These are phyloP conservation scores for Heliocidaris erythrogramma DNA, from an alignment of 35 echinoderm and acorn worm species.

Conservation along the genomic window DNA sequence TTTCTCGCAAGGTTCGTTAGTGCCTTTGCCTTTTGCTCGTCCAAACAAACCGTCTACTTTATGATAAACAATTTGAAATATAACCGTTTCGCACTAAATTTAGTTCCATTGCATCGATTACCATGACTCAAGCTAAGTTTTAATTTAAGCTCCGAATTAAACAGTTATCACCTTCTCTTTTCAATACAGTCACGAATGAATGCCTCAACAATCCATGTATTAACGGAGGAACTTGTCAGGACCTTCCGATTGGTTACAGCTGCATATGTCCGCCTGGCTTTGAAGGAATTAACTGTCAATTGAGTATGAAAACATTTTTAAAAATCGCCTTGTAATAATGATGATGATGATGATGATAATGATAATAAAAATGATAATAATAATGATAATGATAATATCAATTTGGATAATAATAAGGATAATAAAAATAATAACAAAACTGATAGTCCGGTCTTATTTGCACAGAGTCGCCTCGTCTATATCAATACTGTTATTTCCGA, in stretches of 20 bases:
- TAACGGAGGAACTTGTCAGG: slow-evolving; percentile 49
- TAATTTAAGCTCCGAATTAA: no score
- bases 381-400: neutral
- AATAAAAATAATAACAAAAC: neutral
- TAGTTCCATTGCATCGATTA: no score
- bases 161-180: no score
- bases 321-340: neutral
- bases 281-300: slow-evolving; percentile 41
- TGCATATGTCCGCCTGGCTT: slow-evolving; percentile 35
- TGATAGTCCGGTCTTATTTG: no score
- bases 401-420: neutral
- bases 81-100: no score
- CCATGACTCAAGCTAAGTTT: no score
- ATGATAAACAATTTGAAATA: neutral
- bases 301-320: slow-evolving; percentile 14
- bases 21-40: neutral
- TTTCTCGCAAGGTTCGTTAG: no score
- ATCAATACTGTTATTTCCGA: no score
- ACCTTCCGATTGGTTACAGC: neutral
- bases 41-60: neutral
- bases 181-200: neutral
- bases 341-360: neutral
- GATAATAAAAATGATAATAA: no score
- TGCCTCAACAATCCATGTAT: slow-evolving; percentile 52
- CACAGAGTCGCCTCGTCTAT: no score